phyloP scores from a whole-genome alignment of 2,888 invertebrate genomes.

The Aquatica leii region DNA sequence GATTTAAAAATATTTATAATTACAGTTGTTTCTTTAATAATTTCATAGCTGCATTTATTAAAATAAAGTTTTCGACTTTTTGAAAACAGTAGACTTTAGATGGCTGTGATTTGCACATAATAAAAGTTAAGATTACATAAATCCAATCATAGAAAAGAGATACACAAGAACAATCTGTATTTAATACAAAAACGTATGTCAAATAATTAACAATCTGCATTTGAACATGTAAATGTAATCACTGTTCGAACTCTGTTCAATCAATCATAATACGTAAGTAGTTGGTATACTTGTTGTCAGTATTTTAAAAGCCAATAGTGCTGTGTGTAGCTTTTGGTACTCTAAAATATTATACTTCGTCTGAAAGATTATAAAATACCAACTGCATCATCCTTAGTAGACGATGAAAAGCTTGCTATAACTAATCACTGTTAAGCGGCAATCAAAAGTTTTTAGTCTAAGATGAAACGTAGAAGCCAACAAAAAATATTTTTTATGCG shows the following conservation, averaged over 20 bases:
- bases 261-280: no score
- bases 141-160: conserved; percentile 20
- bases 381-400: neutral
- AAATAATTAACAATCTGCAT: neutral
- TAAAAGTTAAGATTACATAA: conserved; percentile 23
- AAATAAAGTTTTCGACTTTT: conserved; percentile 13
- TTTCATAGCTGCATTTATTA: conserved; percentile 2
- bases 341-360: no score
- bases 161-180: conserved; percentile 13
- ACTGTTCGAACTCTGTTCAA: neutral
- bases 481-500: conserved; percentile 3
- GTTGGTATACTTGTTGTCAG: no score
- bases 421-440: conserved; percentile 7
- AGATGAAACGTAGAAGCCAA: neutral
- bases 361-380: no score
- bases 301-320: no score
- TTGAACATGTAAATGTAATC: no score
- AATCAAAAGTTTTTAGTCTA: neutral
- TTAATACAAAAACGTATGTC: neutral
- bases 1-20: no score
- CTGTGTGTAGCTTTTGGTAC: no score
- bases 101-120: conserved; percentile 38
- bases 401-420: conserved; percentile 5
- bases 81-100: conserved; percentile 37
- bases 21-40: no score